Base-by-base conservation (phyloP, 2,888 invertebrate species). In the Noctua fimbriata region DNA sequence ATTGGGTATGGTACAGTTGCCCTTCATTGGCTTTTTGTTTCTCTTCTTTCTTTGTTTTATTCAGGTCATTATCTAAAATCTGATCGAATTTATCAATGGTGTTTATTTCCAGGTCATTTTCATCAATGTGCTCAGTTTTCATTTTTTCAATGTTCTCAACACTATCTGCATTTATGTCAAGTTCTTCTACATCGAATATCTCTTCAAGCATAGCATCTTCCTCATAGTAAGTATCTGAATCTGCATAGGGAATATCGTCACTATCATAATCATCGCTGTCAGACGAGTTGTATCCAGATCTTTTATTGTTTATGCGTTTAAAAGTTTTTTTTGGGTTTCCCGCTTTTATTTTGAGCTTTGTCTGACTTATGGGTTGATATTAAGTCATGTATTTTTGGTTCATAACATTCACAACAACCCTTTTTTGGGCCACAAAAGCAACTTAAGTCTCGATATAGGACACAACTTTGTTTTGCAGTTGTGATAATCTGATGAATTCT, bases 401-500 rank as follows among this genome's bases (percentile, higher is more conserved):
- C 32, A 36, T 36, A 36, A 36, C 32, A 36, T 36, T 36, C 32
- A 36, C 32, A 36, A 36, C 32, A 36, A 36, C 32, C 32, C 32
- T 36, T 36, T 36, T 36, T 36, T 36, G 32, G 32, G 44, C 75
- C 79, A 75, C 79, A 75, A 75, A 79, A 79, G 66, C 71, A 75
- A 58, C 75, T 76, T 60, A 78, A 75, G 60, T 78, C 81, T 72
- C 81, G 74, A 78, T 82, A 76, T 78, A 73, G 73, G 75, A 82
- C 75, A 82, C 28, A 78, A 69, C 75, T 72, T 78, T 78, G 81
- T 32, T 82, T 82, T 76, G 63, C 81, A 72, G 75, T 78, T 74
- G 78, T 70, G 67, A 78, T 74, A 71, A 81, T 81, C 69, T 84
- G 81, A 81, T 84, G 84, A 65, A 81, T 63, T 77, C 66, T 74